phyloP scores from a whole-genome alignment of 1,140 invertebrate species.

The Diuraphis noxia region DNA sequence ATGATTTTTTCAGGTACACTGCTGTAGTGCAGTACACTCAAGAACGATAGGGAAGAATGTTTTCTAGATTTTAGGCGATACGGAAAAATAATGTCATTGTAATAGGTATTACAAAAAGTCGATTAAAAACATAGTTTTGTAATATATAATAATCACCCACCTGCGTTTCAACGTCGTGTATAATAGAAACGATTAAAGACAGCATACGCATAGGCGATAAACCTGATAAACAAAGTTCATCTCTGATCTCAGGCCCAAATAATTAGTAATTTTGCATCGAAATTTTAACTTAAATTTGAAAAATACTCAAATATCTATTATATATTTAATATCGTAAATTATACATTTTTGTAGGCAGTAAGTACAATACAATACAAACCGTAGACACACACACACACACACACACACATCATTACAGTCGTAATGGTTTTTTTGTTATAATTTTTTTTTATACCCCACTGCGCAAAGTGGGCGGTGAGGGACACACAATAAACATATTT shows the following conservation, averaged over 20 bases:
- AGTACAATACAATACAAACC: neutral
- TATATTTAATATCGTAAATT: no score
- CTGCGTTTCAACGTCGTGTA: neutral
- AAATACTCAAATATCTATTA: no score
- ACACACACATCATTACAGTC: neutral
- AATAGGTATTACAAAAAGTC: neutral
- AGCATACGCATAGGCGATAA: no score
- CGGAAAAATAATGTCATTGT: neutral
- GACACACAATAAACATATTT: slow-evolving; percentile 21
- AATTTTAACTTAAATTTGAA: no score
- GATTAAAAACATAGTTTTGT: neutral
- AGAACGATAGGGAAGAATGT: neutral
- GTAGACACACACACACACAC: neutral
- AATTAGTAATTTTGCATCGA: no score
- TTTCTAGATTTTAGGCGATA: neutral
- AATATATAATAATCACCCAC: neutral
- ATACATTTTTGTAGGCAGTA: neutral
- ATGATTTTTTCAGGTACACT: neutral
- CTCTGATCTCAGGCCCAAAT: no score
- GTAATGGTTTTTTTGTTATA: neutral
- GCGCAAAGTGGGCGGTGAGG: neutral
- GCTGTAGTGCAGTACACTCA: neutral
- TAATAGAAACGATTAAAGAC: neutral
- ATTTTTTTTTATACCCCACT: neutral
- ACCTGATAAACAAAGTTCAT: no score